Base-by-base conservation (phyloP, 2,888 invertebrate species). In the Microctonus aethiopoides region DNA sequence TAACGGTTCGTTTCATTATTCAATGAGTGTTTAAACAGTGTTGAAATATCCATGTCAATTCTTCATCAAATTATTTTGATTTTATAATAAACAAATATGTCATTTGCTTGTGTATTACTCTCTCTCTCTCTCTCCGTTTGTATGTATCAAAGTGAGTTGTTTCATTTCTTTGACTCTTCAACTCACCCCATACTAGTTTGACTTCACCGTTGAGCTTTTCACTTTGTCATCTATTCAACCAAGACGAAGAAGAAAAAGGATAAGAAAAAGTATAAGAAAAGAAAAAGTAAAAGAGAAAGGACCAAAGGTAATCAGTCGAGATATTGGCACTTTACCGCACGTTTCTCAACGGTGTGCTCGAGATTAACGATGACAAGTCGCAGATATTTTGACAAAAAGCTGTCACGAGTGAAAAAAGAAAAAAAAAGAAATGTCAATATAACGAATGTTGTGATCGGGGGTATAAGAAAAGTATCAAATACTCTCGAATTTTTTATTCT, bases 231-330 rank as follows among this genome's bases (percentile, higher is more conserved):
- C 67, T 68, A 62, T 68, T 68, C 52, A 68, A 51, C 22, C 36
- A 1, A 39, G 39, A 13, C 57, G 63, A 66, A 57, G 62, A 61
- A n/a, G 51, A 6, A 46, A 36, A 63, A 69, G 13, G 68, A 34
- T 10, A 34, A 46, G 57, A 68, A 63, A 51, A 69, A 52, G 59
- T 1, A 46, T 16, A 16, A 46, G 46, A 46, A 24, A 32, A 39
- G n/a, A 57, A 36, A 64, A 67, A 34, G 54, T 16, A 63, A 63
- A 67, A 64, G 62, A 63, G 54, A 59, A 70, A 65, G 70, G 72
- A 70, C 16, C 24, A 52, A 52, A 61, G 67, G 75, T 75, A 75
- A 75, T 75, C 75, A 75, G 60, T 71, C 63, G 56, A 67, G 69
- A 72, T 70, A 75, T 75, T 75, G 75, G 67, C 60, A 67, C 67